Percentiles rank a stretch among this genome's conserved stretches.
Conservation (phyloP, 2,888 invertebrate genomes). For the Mylabris sibirica region DNA sequence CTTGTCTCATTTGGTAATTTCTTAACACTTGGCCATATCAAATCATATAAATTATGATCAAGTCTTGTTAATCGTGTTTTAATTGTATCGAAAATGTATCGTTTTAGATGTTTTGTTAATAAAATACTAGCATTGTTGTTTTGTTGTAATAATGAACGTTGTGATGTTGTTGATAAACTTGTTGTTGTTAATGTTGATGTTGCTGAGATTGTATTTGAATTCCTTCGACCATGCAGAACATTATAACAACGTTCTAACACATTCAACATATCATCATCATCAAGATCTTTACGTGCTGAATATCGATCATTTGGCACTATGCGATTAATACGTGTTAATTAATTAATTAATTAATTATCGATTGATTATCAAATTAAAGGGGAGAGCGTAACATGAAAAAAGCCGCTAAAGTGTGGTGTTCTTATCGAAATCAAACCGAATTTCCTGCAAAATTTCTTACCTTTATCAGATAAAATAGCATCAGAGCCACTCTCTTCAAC, state of each 20-base stretch:
- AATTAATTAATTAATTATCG: background rate
- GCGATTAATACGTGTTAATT: background rate
- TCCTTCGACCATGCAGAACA: slow-evolving; percentile 70
- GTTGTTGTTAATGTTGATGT: slow-evolving; percentile 63
- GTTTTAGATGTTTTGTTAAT: slow-evolving; percentile 75
- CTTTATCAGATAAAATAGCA: slow-evolving; percentile 80
- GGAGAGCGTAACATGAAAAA: slow-evolving; percentile 43
- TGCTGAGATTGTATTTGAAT: slow-evolving; percentile 64
- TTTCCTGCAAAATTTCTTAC: slow-evolving; percentile 59
- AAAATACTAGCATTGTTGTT: slow-evolving; percentile 64
- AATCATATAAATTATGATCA: slow-evolving; percentile 87
- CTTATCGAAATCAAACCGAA: background rate
- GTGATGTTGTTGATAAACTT: slow-evolving; percentile 46
- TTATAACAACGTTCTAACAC: slow-evolving; percentile 80
- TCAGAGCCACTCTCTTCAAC: slow-evolving; percentile 71
- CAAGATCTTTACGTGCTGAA: slow-evolving; percentile 76
- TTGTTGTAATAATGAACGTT: too few species aligned
- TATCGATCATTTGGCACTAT: slow-evolving; percentile 78
- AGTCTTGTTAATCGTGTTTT: slow-evolving; percentile 80
- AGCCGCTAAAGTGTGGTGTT: slow-evolving; percentile 42
- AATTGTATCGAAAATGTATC: slow-evolving; percentile 75
- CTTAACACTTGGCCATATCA: slow-evolving; percentile 88
- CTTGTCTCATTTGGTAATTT: slow-evolving; percentile 71
- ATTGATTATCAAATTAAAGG: background rate
- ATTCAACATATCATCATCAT: slow-evolving; percentile 73